Base-by-base conservation (phyloP, 1,140 invertebrate species). In the Conopomorpha cramerella region DNA sequence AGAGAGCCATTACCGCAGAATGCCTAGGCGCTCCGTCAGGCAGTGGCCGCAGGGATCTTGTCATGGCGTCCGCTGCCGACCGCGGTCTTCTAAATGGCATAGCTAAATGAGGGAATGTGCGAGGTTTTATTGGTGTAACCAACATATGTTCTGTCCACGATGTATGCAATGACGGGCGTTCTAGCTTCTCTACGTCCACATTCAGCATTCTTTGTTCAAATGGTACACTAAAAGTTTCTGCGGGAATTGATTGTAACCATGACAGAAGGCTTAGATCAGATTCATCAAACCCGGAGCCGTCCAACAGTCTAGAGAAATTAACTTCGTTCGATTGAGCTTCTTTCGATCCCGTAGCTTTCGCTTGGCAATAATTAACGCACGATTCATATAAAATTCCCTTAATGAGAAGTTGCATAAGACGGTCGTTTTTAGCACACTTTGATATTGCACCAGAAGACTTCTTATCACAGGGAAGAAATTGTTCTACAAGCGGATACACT, bases 81-180 rank as follows among this genome's bases (percentile, higher is more conserved):
- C 90, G 82, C 0, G 91, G 89, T 43, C 93, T 82, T 7, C 88
- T 86, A 50, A 91, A 90, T 2, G 95, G 93, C 84, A 96, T 95
- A 3, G 92, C 91, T 36, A 92, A 91, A 72, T 97, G 93, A 0
- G 95, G 95, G 65, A 97, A 97, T 13, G 86, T 90, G 56, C 95
- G 92, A 39, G 95, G 95, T 61, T 97, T 97, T 41, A 97, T 96
- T 2, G 95, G 95, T 3, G 93, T 96, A 19, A 95, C 90, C 29
- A 98, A 79, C 84, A 98, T 97, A 55, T 97, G 93, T 60, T 97
- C 95, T 1, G 93, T 95, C 95, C 95, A 98, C 1, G 93, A 95
- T 0, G 95, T 95, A 63, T 96, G 94, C 39, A 97, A 70, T 1
- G 85, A 88, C 0, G 93, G 93, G 50, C 93, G 86, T 51, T 94